Evolutionary conservation across 2,797 vertebrate species (phyloP).

Genomic region (Hapalemur alaotrensis): DNA sequence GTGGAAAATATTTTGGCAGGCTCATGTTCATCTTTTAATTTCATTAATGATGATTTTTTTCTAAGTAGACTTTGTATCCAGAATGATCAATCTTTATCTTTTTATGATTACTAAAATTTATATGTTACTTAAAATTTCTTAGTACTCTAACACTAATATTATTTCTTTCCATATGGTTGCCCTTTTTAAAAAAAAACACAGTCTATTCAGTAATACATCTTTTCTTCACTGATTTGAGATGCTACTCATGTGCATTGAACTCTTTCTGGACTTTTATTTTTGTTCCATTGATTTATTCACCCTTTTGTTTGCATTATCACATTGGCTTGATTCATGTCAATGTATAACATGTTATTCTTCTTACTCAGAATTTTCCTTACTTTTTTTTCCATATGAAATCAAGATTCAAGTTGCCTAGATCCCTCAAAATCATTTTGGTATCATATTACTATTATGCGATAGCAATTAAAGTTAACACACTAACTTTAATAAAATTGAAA

Average conservation of each 20-base stretch:
- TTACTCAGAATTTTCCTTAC: not conserved
- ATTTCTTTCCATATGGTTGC: not conserved
- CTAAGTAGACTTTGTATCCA: not conserved
- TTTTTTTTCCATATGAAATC: not conserved
- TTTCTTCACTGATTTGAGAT: not conserved
- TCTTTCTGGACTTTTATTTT: not conserved
- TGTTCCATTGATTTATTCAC: not conserved
- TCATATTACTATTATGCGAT: not conserved
- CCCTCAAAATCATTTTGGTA: not conserved
- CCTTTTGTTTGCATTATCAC: not conserved
- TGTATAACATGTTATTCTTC: not conserved
- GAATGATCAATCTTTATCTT: not conserved
- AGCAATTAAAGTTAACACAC: not conserved
- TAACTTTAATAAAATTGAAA: not conserved
- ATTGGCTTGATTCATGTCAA: not conserved
- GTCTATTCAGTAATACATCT: not conserved
- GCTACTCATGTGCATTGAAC: not conserved
- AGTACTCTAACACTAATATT: not conserved
- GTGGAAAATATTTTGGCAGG: not conserved
- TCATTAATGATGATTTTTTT: not conserved
- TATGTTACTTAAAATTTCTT: not conserved
- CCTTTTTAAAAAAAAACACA: not conserved
- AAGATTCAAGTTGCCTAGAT: not conserved
- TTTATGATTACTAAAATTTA: not conserved
- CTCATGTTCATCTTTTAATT: not conserved